phyloP scores from a whole-genome alignment of 2,113 vertebrate species.

The Meles meles region DNA sequence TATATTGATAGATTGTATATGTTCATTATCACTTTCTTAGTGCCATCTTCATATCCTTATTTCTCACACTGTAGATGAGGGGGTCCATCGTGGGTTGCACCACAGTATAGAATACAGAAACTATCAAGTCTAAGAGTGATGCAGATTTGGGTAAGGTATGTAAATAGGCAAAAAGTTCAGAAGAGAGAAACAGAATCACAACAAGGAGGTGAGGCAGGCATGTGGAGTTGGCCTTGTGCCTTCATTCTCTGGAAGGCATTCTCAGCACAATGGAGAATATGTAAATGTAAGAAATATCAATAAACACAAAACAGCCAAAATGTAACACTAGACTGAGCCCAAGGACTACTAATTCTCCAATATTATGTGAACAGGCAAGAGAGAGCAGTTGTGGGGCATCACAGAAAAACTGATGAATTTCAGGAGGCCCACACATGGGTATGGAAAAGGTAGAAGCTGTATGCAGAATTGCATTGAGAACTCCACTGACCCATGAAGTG shows the following conservation, averaged over 20 bases:
- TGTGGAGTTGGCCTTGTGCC: not conserved
- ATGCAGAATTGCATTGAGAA: not conserved
- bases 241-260: not conserved
- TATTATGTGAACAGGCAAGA: conserved; percentile 18
- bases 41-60: conserved; percentile 2
- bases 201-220: conserved; percentile 37
- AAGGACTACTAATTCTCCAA: not conserved
- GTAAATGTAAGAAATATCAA: conserved; percentile 21
- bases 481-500: not conserved
- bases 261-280: conserved; percentile 8
- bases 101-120: conserved; percentile 23
- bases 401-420: conserved; percentile 31
- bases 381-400: conserved; percentile 4
- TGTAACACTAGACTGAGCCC: not conserved
- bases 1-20: not conserved
- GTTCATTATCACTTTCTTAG: not conserved
- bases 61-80: not conserved
- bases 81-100: conserved; percentile 28
- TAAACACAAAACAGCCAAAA: conserved; percentile 14
- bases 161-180: conserved; percentile 23
- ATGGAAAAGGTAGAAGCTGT: not conserved
- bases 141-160: not conserved
- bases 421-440: not conserved
- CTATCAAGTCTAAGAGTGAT: not conserved
- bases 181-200: conserved; percentile 28